Conservation (phyloP, 2,113 vertebrate species). For the Sapajus apella region DNA sequence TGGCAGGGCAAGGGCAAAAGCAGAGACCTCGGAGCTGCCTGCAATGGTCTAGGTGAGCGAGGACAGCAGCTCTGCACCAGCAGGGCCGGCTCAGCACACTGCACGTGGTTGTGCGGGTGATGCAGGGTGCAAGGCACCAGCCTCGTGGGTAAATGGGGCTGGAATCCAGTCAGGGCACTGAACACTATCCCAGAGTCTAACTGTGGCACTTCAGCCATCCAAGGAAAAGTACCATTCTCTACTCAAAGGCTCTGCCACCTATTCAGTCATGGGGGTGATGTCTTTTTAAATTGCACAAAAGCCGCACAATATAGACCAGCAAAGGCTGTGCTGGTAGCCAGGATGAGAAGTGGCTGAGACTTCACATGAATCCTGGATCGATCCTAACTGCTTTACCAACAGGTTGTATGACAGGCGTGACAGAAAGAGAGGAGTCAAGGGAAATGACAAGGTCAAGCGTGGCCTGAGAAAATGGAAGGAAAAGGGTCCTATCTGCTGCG, state of each 20-base stretch:
- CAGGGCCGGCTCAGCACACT: background rate
- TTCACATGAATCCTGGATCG: background rate
- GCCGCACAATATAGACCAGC: background rate
- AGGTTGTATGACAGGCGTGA: background rate
- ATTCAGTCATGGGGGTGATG: background rate
- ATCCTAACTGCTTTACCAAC: background rate
- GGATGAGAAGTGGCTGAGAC: background rate
- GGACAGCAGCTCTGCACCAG: background rate
- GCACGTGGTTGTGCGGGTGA: fast-evolving
- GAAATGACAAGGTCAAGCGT: background rate
- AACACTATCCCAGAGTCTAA: background rate
- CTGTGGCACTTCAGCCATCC: no score
- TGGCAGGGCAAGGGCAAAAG: background rate
- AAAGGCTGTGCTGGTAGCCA: background rate
- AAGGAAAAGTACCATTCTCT: background rate
- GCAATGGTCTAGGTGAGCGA: background rate
- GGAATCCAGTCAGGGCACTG: background rate
- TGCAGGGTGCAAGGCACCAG: no score
- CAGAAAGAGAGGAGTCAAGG: background rate
- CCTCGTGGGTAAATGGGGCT: fast-evolving
- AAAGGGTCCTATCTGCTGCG: background rate
- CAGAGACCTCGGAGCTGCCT: background rate
- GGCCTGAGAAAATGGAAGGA: background rate
- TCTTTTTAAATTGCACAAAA: background rate
- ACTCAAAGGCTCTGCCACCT: background rate